Base-by-base conservation (phyloP, 2,888 invertebrate genomes). In the Tridacna crocea region DNA sequence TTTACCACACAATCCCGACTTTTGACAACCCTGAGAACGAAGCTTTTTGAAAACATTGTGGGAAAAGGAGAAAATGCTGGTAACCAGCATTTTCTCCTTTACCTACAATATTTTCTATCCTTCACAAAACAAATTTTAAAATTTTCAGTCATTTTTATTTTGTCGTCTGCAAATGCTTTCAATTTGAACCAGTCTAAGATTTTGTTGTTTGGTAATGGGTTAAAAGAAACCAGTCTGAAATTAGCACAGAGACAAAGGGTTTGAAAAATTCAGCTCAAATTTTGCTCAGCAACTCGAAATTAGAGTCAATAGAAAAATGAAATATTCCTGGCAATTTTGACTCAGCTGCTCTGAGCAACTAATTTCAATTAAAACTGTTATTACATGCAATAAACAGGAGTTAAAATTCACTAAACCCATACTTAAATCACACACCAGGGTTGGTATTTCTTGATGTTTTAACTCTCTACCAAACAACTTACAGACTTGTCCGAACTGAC, bases 321-420 rank as follows among this genome's bases (percentile, higher is more conserved):
- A 61, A 19, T 66, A 66, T 66, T 66, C 17, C 46, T 13, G n/a
- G 46, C 66, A 66, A 66, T 66, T 36, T n/a, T n/a, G 51, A 47
- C 70, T 70, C 70, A 70, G 70, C 70, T 70, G 70, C 70, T 70
- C 51, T 8, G 48, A 26, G 51, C 48, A 46, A 26, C 22, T 51
- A 70, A 15, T 70, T 70, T 51, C 22, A 46, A 70, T 70, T 70
- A 70, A 51, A 70, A 48, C 70, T 22, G 22, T 22, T 24, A 70
- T 70, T 70, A 51, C 48, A 15, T 47, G 26, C 51, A 48, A 48
- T 70, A 70, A 70, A 46, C 70, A n/a, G 4, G 24, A 51, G 24
- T 70, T 70, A 70, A 51, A 70, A 51, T 22, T 19, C n/a, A 61
- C 61, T 61, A 24, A 24, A 4, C 61, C 24, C 61, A 61, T 22